These are phyloP conservation scores for Lates japonicus DNA, from an alignment of 2,797 vertebrate species.

Conservation along the genomic window DNA sequence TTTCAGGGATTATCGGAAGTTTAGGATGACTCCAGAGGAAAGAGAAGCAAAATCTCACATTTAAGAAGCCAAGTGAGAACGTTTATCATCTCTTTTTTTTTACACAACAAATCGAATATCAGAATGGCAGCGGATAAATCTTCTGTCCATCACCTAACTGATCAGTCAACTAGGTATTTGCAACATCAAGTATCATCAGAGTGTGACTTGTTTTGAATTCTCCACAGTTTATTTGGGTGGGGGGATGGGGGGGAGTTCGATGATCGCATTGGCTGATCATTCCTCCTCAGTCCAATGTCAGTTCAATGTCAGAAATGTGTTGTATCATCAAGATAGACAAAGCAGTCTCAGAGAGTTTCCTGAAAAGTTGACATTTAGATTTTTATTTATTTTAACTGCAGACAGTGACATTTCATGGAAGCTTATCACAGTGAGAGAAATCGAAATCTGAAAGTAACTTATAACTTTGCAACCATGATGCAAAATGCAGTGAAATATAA, in stretches of 20 bases:
- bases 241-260: no score
- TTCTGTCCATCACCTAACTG: background rate
- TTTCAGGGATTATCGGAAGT: background rate
- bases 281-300: slow-evolving; percentile 15
- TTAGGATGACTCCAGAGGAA: background rate
- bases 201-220: background rate
- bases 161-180: background rate
- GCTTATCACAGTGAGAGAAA: slow-evolving; percentile 4
- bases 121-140: background rate
- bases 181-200: background rate
- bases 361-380: slow-evolving; percentile 42
- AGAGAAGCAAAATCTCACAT: background rate
- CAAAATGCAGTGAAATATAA: slow-evolving; percentile 5
- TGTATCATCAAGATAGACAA: slow-evolving; percentile 1
- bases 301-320: slow-evolving; percentile 23
- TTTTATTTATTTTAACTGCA: slow-evolving; percentile 32
- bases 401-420: slow-evolving; percentile 49
- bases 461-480: background rate
- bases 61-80: background rate
- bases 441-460: slow-evolving; percentile 19
- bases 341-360: slow-evolving; percentile 13
- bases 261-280: background rate
- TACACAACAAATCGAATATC: background rate
- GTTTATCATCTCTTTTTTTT: no score
- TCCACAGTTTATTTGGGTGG: background rate